These are phyloP conservation scores for Bradypus variegatus DNA, from an alignment of 2,797 vertebrate species.

Conservation along the genomic window DNA sequence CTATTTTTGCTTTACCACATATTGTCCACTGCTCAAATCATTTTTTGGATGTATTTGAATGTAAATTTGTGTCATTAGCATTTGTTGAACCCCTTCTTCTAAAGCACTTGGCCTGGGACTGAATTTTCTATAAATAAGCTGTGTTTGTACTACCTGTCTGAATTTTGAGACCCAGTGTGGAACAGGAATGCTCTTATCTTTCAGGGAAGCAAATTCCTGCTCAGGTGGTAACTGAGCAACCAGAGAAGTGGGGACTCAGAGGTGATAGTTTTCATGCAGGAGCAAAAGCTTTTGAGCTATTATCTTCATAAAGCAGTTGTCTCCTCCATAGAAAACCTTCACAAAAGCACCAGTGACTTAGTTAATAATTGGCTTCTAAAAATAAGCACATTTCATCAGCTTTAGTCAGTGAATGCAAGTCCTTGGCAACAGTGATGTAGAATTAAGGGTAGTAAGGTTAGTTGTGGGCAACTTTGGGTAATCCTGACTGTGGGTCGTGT, in stretches of 20 bases:
- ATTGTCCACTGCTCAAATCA: neutral
- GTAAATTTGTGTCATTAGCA: neutral
- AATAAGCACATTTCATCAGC: slow-evolving; percentile 61
- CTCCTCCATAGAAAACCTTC: slow-evolving; percentile 43
- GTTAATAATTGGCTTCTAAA: slow-evolving; percentile 70
- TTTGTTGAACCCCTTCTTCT: neutral
- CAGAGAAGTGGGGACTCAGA: neutral
- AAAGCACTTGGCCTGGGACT: neutral
- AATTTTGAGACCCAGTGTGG: neutral
- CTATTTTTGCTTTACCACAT: neutral
- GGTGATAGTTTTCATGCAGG: slow-evolving; percentile 10
- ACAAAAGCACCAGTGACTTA: slow-evolving; percentile 57
- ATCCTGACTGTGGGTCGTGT: neutral
- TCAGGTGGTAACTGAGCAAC: slow-evolving; percentile 32
- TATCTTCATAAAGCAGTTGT: slow-evolving; percentile 30
- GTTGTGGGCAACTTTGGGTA: neutral
- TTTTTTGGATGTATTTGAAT: slow-evolving; percentile 11
- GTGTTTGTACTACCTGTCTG: neutral
- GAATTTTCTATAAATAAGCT: neutral
- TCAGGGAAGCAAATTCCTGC: neutral
- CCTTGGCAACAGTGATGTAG: slow-evolving; percentile 66
- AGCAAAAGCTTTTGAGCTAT: slow-evolving; percentile 42
- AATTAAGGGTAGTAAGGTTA: slow-evolving; percentile 36
- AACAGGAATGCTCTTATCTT: neutral
- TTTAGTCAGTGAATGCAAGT: slow-evolving; percentile 60